Conservation (phyloP, 2,888 invertebrate genomes). For the Chalcis sispes region DNA sequence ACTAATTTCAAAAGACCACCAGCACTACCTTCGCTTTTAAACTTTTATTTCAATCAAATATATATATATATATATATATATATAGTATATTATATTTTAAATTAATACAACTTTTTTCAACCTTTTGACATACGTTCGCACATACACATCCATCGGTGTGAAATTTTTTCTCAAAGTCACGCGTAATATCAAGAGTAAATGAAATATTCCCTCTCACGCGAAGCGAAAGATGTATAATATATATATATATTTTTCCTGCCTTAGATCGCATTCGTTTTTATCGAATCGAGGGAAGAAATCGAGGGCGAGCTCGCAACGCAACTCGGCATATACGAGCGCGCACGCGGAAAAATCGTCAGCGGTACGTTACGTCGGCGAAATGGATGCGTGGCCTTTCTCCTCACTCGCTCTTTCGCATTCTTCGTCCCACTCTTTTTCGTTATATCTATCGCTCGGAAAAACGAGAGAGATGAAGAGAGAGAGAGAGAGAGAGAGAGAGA, state of each 20-base stretch:
- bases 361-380: too few species aligned
- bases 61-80: too few species aligned
- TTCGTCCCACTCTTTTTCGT: not conserved
- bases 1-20: conserved; percentile 26
- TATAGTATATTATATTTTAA: too few species aligned
- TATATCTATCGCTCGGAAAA: not conserved
- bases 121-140: too few species aligned
- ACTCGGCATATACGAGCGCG: too few species aligned
- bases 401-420: not conserved
- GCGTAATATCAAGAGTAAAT: conserved; percentile 34
- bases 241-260: not conserved
- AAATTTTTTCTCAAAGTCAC: conserved; percentile 2
- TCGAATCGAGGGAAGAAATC: conserved; percentile 23
- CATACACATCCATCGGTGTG: not conserved
- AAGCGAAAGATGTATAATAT: not conserved
- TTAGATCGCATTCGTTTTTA: conserved; percentile 4
- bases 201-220: conserved; percentile 33
- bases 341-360: conserved; percentile 34
- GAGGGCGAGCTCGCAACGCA: conserved; percentile 2
- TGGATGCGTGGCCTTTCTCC: not conserved
- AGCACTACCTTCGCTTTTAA: not conserved
- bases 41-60: too few species aligned
- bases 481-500: too few species aligned
- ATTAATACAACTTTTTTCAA: too few species aligned
- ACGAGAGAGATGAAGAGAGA: not conserved